phyloP scores from a whole-genome alignment of 2,888 invertebrate species.

The Tholera decimalis region DNA sequence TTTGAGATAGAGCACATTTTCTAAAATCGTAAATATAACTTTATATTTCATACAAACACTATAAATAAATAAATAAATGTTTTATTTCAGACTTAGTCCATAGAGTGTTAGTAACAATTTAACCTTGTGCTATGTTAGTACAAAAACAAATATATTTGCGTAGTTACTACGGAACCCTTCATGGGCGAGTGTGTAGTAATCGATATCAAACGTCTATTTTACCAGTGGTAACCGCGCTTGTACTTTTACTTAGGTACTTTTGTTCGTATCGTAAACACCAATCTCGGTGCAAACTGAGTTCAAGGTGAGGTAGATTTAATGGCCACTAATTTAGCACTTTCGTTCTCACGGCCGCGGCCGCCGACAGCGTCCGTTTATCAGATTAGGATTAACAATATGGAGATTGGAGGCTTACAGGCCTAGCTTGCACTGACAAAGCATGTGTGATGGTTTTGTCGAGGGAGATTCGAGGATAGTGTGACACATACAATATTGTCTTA shows the following conservation, averaged over 20 bases:
- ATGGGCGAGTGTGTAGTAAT: no score
- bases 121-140: no score
- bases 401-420: slow-evolving; percentile 6
- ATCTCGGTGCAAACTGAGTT: slow-evolving; percentile 38
- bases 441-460: background rate
- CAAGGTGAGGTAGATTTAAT: slow-evolving; percentile 46
- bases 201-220: background rate
- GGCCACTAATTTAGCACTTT: slow-evolving; percentile 35
- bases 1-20: no score
- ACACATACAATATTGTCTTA: background rate
- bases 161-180: no score
- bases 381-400: slow-evolving; percentile 34
- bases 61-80: no score
- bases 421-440: background rate
- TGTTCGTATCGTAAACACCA: slow-evolving; percentile 47
- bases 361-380: slow-evolving; percentile 48
- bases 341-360: slow-evolving; percentile 40
- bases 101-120: no score
- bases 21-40: no score
- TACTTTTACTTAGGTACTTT: slow-evolving; percentile 36
- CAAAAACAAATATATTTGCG: no score
- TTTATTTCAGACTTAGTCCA: no score
- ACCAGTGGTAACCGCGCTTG: slow-evolving; percentile 4
- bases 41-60: no score
- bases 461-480: background rate